These are phyloP conservation scores for Vombatus ursinus DNA, from an alignment of 2,113 vertebrate genomes.

Conservation along the genomic window DNA sequence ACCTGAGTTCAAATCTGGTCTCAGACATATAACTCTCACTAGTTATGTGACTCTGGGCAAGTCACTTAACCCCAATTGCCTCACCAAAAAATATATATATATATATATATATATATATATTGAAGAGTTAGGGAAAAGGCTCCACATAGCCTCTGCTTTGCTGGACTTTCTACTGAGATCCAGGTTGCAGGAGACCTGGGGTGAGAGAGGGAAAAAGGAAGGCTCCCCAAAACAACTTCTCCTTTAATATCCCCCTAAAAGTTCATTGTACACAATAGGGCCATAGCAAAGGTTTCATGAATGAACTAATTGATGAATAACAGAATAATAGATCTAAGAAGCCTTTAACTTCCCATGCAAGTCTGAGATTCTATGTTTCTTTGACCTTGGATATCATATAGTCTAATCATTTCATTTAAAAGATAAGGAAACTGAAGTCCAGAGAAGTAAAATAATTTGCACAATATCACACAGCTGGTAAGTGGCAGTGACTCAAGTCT, in stretches of 20 bases:
- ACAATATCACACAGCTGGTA: not conserved
- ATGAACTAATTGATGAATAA: not conserved
- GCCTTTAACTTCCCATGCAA: not conserved
- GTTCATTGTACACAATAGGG: not conserved
- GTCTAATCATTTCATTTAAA: not conserved
- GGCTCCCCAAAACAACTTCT: not conserved
- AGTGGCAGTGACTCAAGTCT: not conserved
- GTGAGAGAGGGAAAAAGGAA: not conserved
- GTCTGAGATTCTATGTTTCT: not conserved
- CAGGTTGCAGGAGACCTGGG: not conserved
- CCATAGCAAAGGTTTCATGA: not conserved
- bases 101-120: no score
- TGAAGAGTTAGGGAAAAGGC: not conserved
- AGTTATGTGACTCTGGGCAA: no score
- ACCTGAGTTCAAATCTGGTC: no score
- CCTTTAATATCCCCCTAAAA: not conserved
- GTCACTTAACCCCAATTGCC: no score
- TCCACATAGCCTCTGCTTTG: not conserved
- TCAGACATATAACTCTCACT: no score
- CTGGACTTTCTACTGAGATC: not conserved
- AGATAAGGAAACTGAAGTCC: not conserved
- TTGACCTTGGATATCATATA: not conserved
- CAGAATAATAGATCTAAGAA: not conserved
- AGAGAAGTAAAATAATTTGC: not conserved
- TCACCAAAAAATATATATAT: no score